phyloP scores from a whole-genome alignment of 2,797 vertebrate genomes.

The Myotis daubentonii region DNA sequence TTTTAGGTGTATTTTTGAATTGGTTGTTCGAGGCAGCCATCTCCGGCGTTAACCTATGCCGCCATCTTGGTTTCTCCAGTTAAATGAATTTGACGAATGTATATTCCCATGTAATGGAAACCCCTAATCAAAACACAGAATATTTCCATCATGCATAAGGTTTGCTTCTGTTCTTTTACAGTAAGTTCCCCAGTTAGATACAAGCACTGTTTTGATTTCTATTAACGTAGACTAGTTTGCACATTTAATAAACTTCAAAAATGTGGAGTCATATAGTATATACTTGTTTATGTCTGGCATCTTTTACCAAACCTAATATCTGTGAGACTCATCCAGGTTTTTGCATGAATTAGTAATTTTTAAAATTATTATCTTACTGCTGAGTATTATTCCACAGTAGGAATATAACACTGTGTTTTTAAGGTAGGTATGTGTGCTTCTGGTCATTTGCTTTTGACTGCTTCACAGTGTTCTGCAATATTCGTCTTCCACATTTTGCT shows the following conservation, averaged over 20 bases:
- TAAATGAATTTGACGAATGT: slow-evolving; percentile 55
- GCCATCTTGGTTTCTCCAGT: no score
- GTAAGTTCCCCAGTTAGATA: background rate
- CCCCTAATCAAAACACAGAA: slow-evolving; percentile 32
- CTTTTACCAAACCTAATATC: background rate
- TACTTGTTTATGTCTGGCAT: background rate
- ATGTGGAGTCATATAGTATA: background rate
- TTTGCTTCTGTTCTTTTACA: background rate
- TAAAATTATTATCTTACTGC: background rate
- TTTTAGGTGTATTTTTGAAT: no score
- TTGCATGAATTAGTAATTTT: background rate
- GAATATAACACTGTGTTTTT: background rate
- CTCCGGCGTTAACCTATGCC: no score
- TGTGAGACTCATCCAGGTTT: background rate
- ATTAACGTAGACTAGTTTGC: slow-evolving; percentile 24
- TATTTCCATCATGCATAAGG: slow-evolving; percentile 4
- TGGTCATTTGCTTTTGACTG: background rate
- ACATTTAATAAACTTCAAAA: slow-evolving; percentile 18
- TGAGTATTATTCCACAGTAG: background rate
- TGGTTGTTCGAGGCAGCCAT: no score
- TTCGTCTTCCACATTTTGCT: background rate
- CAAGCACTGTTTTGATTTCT: slow-evolving; percentile 32
- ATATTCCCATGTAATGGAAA: slow-evolving; percentile 41
- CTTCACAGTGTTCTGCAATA: background rate
- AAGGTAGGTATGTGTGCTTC: background rate